phyloP scores from a whole-genome alignment of 2,888 invertebrate species.

The Cheilosia pagana region DNA sequence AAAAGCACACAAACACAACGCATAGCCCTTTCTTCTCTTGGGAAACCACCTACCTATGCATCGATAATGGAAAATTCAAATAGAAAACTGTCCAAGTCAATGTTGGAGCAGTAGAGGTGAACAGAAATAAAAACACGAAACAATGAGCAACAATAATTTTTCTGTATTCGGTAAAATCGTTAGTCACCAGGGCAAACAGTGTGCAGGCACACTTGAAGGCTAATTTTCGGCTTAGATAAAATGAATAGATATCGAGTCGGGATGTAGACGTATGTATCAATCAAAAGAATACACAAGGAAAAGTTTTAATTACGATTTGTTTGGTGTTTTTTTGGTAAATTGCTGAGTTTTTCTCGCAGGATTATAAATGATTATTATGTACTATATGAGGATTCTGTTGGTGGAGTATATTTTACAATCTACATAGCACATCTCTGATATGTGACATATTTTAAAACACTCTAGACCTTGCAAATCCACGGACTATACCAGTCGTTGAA shows the following conservation, averaged over 20 bases:
- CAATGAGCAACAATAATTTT: constrained; percentile 41
- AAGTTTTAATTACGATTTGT: not conserved
- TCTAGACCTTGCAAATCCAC: too few species aligned
- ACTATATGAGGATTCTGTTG: not conserved
- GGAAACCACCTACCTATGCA: constrained; percentile 36
- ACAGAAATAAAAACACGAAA: not conserved
- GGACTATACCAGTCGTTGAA: too few species aligned
- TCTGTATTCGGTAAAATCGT: constrained; percentile 35
- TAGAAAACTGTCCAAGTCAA: constrained; percentile 38
- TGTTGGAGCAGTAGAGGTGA: not conserved
- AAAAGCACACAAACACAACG: constrained; percentile 6
- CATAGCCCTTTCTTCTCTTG: not conserved
- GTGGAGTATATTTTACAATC: too few species aligned
- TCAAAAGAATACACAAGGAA: constrained; percentile 3
- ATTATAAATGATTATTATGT: not conserved
- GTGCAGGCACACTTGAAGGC: constrained; percentile 3
- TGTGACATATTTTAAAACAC: too few species aligned
- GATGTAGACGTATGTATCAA: constrained; percentile 1
- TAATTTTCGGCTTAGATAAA: constrained; percentile 34
- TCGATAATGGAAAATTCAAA: constrained; percentile 46
- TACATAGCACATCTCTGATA: too few species aligned
- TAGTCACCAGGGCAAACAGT: constrained; percentile 25
- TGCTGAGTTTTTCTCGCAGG: not conserved
- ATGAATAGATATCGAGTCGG: constrained; percentile 5
- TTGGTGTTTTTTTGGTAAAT: not conserved